phyloP scores from a whole-genome alignment of 2,888 invertebrate genomes.

The Scaptomyza reducta region DNA sequence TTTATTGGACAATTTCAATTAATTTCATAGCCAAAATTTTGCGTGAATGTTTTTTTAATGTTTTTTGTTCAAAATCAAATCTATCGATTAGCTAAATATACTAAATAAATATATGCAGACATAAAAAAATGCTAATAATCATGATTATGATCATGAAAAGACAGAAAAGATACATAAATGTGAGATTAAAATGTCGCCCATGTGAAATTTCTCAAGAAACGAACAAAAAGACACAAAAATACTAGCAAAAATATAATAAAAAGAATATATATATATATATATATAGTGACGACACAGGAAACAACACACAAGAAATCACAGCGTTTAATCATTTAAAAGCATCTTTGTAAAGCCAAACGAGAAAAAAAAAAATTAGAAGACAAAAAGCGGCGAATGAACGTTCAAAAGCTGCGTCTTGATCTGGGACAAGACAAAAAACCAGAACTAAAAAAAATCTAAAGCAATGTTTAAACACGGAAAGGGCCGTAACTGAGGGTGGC shows the following conservation, averaged over 20 bases:
- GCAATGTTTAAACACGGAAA: slow-evolving; percentile 44
- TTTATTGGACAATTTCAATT: slow-evolving; percentile 31
- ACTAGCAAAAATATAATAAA: slow-evolving; percentile 16
- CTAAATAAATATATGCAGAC: slow-evolving; percentile 14
- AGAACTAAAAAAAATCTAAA: neutral
- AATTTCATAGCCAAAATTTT: slow-evolving; percentile 25
- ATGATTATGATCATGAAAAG: slow-evolving; percentile 2
- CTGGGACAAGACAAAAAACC: slow-evolving; percentile 31
- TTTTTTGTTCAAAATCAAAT: slow-evolving; percentile 27
- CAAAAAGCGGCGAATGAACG: slow-evolving; percentile 61
- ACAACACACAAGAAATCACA: slow-evolving; percentile 58
- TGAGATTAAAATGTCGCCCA: slow-evolving; percentile 53
- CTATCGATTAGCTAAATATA: slow-evolving; percentile 44
- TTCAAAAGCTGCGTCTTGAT: slow-evolving; percentile 59
- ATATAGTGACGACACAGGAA: slow-evolving; percentile 48
- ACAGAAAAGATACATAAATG: slow-evolving; percentile 16
- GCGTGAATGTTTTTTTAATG: neutral
- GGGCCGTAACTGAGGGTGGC: slow-evolving; percentile 24
- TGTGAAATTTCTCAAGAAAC: slow-evolving; percentile 37
- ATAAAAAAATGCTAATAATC: slow-evolving; percentile 7
- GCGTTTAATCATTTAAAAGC: slow-evolving; percentile 79
- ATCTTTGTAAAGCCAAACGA: slow-evolving; percentile 62
- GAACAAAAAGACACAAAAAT: slow-evolving; percentile 22
- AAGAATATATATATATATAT: slow-evolving; percentile 10
- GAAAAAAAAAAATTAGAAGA: slow-evolving; percentile 38